phyloP scores from a whole-genome alignment of 2,113 vertebrate species.

The Chamaea fasciata region DNA sequence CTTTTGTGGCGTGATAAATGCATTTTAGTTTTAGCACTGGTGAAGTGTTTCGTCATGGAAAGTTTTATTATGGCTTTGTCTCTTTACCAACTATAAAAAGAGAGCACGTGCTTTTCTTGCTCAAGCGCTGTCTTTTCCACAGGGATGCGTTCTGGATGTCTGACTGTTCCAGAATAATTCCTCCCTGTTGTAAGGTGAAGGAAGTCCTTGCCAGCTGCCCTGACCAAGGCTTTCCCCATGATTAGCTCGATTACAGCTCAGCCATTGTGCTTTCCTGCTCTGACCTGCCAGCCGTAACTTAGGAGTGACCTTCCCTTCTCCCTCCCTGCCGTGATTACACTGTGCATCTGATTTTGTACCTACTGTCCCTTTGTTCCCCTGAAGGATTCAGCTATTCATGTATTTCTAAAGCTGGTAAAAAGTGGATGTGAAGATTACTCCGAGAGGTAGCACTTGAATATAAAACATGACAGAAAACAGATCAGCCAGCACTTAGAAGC shows the following conservation, averaged over 20 bases:
- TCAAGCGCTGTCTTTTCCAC: background rate
- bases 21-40: background rate
- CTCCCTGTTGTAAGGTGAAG: background rate
- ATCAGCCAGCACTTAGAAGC: background rate
- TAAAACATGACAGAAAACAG: background rate
- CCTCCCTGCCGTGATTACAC: background rate
- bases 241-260: background rate
- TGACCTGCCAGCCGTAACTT: background rate
- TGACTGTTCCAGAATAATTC: background rate
- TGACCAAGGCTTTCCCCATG: background rate
- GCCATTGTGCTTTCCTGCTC: background rate
- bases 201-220: background rate
- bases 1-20: background rate
- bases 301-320: background rate
- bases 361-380: background rate
- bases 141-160: background rate
- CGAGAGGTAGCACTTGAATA: background rate
- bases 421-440: background rate
- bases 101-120: background rate
- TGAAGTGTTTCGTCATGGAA: background rate
- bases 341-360: background rate
- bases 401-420: background rate
- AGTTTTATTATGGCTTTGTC: background rate
- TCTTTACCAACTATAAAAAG: background rate
- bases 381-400: background rate